Evolutionary conservation across 2,888 invertebrate genomes (phyloP).

Genomic region (Cactoblastis cactorum): DNA sequence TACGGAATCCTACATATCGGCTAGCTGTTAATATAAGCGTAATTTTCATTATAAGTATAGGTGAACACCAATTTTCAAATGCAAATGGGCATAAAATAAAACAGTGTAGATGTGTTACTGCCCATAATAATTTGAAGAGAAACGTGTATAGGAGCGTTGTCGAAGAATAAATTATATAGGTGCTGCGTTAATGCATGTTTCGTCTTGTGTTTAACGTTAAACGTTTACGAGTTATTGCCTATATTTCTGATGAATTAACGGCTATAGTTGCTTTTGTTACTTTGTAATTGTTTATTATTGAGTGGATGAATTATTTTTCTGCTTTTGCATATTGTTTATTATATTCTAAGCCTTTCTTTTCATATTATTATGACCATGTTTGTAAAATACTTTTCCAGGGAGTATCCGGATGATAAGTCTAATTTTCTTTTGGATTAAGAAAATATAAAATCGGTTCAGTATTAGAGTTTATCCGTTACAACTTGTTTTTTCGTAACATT

Average conservation of each 20-base stretch:
- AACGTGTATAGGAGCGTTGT: constrained; percentile 9
- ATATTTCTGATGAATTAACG: not conserved
- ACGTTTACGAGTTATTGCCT: constrained; percentile 1
- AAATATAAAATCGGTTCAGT: too few relatives aligned
- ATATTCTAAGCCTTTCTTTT: not conserved
- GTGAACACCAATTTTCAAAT: constrained; percentile 3
- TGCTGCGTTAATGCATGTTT: not conserved
- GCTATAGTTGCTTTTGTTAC: constrained; percentile 4
- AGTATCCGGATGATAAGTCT: too few relatives aligned
- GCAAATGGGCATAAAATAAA: constrained; percentile 2
- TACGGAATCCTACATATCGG: not conserved
- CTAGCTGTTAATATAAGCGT: not conserved
- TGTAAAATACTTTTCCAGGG: too few relatives aligned
- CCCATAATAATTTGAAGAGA: constrained; percentile 9
- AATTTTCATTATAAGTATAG: not conserved
- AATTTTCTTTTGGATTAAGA: too few relatives aligned
- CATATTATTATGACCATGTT: not conserved
- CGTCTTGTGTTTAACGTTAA: constrained; percentile 2
- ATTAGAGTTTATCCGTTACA: too few relatives aligned
- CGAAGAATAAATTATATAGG: constrained; percentile 4
- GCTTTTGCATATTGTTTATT: not conserved
- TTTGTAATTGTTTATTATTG: constrained; percentile 6
- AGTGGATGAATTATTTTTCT: not conserved
- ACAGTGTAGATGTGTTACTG: not conserved
- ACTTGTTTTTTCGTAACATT: too few relatives aligned